phyloP scores from a whole-genome alignment of 2,888 invertebrate genomes.

The Dicyrtomina minuta region DNA sequence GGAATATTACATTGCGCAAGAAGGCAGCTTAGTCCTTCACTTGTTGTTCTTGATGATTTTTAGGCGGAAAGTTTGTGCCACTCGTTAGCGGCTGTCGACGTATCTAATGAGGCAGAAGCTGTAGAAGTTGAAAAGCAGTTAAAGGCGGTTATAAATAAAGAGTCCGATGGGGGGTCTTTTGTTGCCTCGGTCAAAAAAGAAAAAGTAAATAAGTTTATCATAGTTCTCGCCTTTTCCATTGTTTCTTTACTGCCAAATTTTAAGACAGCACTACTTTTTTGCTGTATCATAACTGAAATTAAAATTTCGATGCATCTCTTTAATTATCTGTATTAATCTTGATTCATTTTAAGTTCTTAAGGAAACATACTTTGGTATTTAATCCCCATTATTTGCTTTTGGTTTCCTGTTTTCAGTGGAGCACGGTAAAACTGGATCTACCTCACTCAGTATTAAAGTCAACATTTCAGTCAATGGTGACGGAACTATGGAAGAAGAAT shows the following conservation, averaged over 20 bases:
- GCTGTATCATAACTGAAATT: too few relatives aligned
- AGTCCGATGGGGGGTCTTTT: constrained; percentile 23
- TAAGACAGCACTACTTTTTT: too few relatives aligned
- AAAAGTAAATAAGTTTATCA: too few relatives aligned
- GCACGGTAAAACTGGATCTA: constrained; percentile 79
- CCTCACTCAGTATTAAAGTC: constrained; percentile 76
- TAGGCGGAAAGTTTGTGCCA: constrained; percentile 52
- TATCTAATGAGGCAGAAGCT: constrained; percentile 37
- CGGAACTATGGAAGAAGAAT: constrained; percentile 78
- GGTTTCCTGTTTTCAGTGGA: constrained; percentile 87
- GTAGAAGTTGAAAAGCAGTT: constrained; percentile 50
- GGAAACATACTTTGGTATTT: constrained; percentile 15
- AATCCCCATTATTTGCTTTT: background rate
- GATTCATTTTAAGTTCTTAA: constrained; percentile 1
- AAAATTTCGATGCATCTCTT: too few relatives aligned
- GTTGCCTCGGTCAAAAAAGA: constrained; percentile 48
- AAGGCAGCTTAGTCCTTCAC: too few relatives aligned
- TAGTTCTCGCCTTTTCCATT: background rate
- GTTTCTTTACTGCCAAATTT: background rate
- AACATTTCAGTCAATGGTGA: constrained; percentile 76
- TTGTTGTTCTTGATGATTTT: background rate
- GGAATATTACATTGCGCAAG: too few relatives aligned
- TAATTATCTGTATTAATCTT: too few relatives aligned
- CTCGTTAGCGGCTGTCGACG: constrained; percentile 47
- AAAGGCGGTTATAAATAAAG: constrained; percentile 43